Evolutionary conservation across 2,113 vertebrate genomes (phyloP), one percentile per base, ranked within the genome.

Genomic region (Otus sunia): DNA sequence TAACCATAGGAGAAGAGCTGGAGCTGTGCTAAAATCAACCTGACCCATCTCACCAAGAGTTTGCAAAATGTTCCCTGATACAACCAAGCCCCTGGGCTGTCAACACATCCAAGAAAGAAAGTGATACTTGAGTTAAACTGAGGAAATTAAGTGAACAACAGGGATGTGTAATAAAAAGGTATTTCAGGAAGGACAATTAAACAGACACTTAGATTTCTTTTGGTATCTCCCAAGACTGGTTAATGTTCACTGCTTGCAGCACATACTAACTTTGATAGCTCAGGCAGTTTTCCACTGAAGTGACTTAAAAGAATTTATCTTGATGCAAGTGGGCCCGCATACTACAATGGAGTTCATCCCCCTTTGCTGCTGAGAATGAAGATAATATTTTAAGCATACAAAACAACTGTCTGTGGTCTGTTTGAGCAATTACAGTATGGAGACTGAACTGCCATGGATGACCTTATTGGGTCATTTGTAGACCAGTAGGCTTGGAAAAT

Each of bases 401-500:
- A 85, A 96, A 16, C 58, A 50, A 58, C 64, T 39, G 50, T 11
- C 84, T 50, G 18, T 79, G 67, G 62, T 82, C 71, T 86, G 72
- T 71, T 73, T 83, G 66, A 92, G 52, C 41, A 90, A 86, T 86
- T 86, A 66, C 7, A 30, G 16, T 34, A 58, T 18, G 47, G 88
- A 95, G 62, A 25, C 55, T 87, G 87, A 95, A 62, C 78, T 90
- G 76, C 67, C 2, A 20, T 85, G 90, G 75, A 37, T 96, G 90
- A 89, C 96, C 96, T 97, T 86, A 84, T 25, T 94, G 87, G 92
- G 88, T 96, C 96, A 96, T 84, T 49, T 59, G 73, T 78, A 96
- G 95, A 92, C 80, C 88, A 89, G 29, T 30, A 90, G 62, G 66
- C 85, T 91, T 85, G 82, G 92, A 95, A 96, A 97, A 95, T 94